These are phyloP conservation scores for Clivina fossor DNA, from an alignment of 2,888 invertebrate species.

Conservation along the genomic window DNA sequence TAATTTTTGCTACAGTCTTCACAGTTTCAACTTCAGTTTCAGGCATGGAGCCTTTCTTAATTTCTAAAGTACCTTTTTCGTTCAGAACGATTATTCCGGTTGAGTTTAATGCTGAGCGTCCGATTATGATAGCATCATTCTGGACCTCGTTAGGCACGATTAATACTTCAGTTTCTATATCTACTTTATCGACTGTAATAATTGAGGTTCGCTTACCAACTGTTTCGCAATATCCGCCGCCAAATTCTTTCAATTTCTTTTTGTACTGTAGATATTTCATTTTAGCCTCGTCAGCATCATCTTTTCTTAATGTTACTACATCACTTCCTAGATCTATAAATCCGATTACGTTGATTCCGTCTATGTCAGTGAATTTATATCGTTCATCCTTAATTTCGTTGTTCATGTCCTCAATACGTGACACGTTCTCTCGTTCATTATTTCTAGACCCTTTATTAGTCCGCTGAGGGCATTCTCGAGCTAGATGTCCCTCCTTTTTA, in stretches of 20 bases:
- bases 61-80: not conserved
- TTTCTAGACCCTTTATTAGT: not conserved
- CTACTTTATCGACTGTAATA: not conserved
- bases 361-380: not conserved
- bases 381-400: not conserved
- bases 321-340: not conserved
- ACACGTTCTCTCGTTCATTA: not conserved
- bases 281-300: not conserved
- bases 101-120: not conserved
- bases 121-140: not conserved
- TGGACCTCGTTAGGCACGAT: no score
- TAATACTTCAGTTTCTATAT: not conserved
- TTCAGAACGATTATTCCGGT: not conserved
- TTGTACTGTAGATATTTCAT: not conserved
- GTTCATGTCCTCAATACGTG: not conserved
- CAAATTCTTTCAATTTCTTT: not conserved
- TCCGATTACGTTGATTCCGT: not conserved
- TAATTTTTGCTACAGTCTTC: no score
- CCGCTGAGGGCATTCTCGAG: not conserved
- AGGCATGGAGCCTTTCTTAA: no score
- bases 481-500: not conserved
- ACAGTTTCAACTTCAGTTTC: no score
- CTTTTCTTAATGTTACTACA: not conserved
- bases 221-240: not conserved
- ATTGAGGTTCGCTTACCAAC: not conserved